These are phyloP conservation scores for Drosophila algonquin DNA, from an alignment of 2,888 invertebrate genomes.

Conservation along the genomic window DNA sequence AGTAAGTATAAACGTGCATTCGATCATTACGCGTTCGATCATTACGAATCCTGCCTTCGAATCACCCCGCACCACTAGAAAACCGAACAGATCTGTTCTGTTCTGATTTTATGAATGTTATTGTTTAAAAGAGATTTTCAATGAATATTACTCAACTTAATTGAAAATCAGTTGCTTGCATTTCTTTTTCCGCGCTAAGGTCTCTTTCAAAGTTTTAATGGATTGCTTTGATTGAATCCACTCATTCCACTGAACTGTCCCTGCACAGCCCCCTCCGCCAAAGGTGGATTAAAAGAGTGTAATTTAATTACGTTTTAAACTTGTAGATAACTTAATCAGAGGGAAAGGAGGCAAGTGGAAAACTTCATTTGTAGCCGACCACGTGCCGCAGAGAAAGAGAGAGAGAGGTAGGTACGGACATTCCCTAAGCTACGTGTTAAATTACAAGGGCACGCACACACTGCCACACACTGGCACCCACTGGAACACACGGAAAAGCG, in stretches of 20 bases:
- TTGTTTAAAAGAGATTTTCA: neutral
- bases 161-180: neutral
- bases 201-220: neutral
- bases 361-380: slow-evolving; percentile 43
- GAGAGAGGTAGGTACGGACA: slow-evolving; percentile 17
- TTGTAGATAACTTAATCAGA: slow-evolving; percentile 42
- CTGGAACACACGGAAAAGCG: slow-evolving; percentile 49
- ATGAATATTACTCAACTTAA: neutral
- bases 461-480: slow-evolving; percentile 10
- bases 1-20: no score
- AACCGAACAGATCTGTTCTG: no score
- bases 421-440: slow-evolving; percentile 48
- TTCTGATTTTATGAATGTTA: no score
- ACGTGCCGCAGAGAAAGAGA: slow-evolving; percentile 12
- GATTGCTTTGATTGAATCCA: neutral
- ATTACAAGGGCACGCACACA: slow-evolving; percentile 56
- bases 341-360: slow-evolving; percentile 41
- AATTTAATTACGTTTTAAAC: slow-evolving; percentile 51
- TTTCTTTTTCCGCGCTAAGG: neutral
- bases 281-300: slow-evolving; percentile 25
- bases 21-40: no score
- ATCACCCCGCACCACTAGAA: no score
- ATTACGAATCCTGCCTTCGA: no score
- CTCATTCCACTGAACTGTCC: neutral
- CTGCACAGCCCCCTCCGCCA: neutral